Base-by-base conservation (phyloP, 2,113 vertebrate genomes). In the Petaurus breviceps region DNA sequence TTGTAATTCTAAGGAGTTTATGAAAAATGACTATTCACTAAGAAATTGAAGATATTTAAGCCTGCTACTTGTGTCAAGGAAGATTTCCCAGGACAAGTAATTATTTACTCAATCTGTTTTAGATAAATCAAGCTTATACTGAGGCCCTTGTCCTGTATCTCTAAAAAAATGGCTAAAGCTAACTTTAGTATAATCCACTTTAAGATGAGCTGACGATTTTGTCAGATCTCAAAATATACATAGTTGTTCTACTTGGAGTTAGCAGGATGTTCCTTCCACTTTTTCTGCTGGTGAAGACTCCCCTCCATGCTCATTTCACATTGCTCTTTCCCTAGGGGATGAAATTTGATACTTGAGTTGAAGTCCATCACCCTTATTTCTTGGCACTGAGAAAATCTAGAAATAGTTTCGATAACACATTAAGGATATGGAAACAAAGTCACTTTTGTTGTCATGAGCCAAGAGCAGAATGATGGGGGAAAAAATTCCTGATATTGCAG, bases 1-100 rank as follows among this genome's bases (percentile, higher is more conserved):
- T 93, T 94, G 91, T 84, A 77, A 93, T 92, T 93, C 51, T 31
- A 94, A 89, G 89, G 54, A 91, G 37, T 96, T 43, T 43, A 84
- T 84, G n/a, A 84, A 43, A 84, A 84, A 84, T 43, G 37, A 16
- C n/a, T 84, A 22, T 84, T 84, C 68, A 23, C 68, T 43, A 84
- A 84, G n/a, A 43, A 84, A 84, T 43, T 84, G 68, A 77, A n/a
- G 68, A 84, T 84, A 43, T 84, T 84, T 84, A 84, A 84, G 19
- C 37, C 7, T 22, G 16, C 43, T 43, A 84, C 90, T 49, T 94
- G 90, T 54, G 28, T 52, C 12, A 90, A 37, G n/a, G 47, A 93
- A 89, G 47, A 11, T 95, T 92, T 94, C 77, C 89, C 89, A 49
- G 68, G 89, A 92, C 68, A 51, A 47, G 0, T 51, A 68, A 11